Percentiles rank a stretch among this genome's conserved stretches.
Conservation (phyloP, 2,797 vertebrate genomes). For the Octomys mimax region DNA sequence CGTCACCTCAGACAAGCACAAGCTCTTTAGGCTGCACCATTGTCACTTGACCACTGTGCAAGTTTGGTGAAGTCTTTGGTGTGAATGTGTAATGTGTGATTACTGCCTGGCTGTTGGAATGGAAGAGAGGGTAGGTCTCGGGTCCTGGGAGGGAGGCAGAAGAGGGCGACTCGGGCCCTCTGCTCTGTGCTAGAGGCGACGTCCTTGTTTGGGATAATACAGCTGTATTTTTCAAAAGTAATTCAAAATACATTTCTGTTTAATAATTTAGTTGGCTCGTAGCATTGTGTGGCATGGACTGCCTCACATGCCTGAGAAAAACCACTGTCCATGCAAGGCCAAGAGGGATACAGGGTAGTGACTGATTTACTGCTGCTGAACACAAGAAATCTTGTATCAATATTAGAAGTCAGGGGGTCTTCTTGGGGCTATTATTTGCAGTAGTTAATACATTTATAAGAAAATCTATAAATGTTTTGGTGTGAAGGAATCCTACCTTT, state of each 20-base stretch:
- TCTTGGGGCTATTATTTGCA: background rate
- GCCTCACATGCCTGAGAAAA: background rate
- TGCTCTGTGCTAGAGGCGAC: background rate
- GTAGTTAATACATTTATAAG: background rate
- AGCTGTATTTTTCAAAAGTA: background rate
- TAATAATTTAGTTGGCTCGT: background rate
- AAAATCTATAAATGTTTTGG: background rate
- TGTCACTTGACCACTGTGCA: background rate
- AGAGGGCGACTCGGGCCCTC: background rate
- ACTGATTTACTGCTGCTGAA: background rate
- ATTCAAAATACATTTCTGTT: background rate
- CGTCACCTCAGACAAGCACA: background rate
- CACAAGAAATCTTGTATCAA: background rate
- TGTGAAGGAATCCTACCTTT: background rate
- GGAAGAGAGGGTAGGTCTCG: background rate
- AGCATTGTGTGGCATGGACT: background rate
- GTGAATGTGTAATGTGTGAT: background rate
- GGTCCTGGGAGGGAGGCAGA: background rate
- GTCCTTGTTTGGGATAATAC: background rate
- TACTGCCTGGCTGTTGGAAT: background rate
- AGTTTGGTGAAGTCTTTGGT: background rate
- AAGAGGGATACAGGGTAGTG: background rate
- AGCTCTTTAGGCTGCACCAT: background rate
- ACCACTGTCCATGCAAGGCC: accelerated
- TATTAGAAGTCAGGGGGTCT: background rate